A percentile compares a stretch with the other conserved stretches of the same genome.
Conservation (phyloP, 1,140 invertebrate genomes). For the Globodera rostochiensis region DNA sequence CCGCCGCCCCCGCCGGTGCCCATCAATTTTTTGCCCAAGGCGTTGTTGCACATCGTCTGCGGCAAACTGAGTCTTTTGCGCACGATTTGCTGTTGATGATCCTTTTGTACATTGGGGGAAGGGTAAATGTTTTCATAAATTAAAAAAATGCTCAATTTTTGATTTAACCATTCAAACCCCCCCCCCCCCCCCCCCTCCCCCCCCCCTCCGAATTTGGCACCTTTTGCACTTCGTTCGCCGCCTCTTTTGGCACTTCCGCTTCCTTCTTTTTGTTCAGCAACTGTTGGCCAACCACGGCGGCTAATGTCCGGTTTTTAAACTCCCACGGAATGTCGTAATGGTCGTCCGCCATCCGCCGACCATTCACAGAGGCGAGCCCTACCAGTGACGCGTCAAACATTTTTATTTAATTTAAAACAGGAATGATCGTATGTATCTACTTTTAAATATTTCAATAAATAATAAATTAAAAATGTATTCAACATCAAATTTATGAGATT, state of each 20-base stretch:
- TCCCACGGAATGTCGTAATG: conserved; percentile 43
- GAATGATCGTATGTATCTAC: too few relatives aligned
- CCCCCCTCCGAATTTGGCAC: not conserved
- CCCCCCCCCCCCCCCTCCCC: not conserved
- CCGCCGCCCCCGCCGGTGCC: not conserved
- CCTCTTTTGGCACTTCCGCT: conserved; percentile 1
- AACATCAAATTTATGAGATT: not conserved
- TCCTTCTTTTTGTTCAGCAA: conserved; percentile 5
- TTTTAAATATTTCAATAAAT: not conserved
- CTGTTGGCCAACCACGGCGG: conserved; percentile 25
- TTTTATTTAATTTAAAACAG: not conserved
- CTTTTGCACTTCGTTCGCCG: conserved; percentile 6
- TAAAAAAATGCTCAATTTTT: conserved; percentile 3
- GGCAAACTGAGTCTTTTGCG: conserved; percentile 10
- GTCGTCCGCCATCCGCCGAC: conserved; percentile 4
- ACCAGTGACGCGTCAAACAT: not conserved
- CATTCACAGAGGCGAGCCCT: not conserved
- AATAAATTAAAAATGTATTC: not conserved
- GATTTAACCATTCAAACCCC: not conserved
- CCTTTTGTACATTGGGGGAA: not conserved
- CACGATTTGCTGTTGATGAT: not conserved
- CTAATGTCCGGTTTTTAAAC: conserved; percentile 36
- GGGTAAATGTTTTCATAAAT: not conserved
- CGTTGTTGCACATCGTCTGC: not conserved
- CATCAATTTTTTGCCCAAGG: not conserved